Evolutionary conservation across 2,113 vertebrate genomes (phyloP).

Genomic region (Myanophis thanlyinensis): DNA sequence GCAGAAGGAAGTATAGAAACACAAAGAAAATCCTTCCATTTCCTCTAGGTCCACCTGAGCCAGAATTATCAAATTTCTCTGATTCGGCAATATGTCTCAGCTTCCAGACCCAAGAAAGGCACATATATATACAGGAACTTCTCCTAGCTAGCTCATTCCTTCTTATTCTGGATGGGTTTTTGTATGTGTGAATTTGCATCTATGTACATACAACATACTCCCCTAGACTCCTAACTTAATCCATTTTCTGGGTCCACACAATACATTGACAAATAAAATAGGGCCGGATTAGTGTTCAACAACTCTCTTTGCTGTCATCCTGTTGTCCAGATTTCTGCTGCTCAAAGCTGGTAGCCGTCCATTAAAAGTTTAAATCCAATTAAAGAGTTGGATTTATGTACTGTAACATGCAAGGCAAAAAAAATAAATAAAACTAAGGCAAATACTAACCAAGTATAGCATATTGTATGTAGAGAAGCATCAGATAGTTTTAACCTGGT

Average conservation of each 20-base stretch:
- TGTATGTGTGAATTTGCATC: neutral
- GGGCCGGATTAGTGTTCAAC: neutral
- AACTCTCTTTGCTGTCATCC: neutral
- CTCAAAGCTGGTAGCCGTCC: neutral
- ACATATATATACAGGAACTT: neutral
- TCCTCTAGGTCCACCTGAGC: neutral
- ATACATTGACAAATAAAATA: neutral
- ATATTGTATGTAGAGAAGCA: neutral
- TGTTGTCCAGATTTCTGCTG: neutral
- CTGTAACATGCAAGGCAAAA: neutral
- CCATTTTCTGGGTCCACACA: neutral
- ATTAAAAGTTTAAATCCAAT: too few relatives aligned
- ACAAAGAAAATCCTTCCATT: neutral
- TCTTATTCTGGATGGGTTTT: neutral
- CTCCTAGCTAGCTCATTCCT: neutral
- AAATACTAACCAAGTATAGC: neutral
- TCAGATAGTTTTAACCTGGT: neutral
- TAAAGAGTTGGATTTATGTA: neutral
- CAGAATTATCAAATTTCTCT: neutral
- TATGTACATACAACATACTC: neutral
- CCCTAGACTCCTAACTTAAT: neutral
- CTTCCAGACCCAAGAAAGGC: neutral
- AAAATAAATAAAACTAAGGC: neutral
- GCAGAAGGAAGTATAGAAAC: neutral
- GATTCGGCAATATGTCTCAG: neutral